These are phyloP conservation scores for Ophioninae sp. DNA, from an alignment of 2,888 invertebrate genomes.

Conservation along the genomic window DNA sequence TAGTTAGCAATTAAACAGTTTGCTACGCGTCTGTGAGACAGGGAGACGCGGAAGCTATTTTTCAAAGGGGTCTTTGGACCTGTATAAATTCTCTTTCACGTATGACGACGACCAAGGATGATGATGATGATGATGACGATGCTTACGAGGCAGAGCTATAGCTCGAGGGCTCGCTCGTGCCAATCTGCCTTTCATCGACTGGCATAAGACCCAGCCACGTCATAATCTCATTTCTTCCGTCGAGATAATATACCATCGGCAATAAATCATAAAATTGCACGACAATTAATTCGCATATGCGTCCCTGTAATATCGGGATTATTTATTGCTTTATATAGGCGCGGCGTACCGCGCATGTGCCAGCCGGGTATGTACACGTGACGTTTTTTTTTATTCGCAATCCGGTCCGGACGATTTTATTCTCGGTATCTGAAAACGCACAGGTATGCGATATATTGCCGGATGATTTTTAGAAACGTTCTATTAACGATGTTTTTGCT, in stretches of 20 bases:
- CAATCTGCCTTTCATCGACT: conserved; percentile 47
- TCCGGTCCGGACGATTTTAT: background rate
- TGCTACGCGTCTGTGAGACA: conserved; percentile 39
- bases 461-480: too few species aligned
- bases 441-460: background rate
- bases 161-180: conserved; percentile 56
- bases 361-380: background rate
- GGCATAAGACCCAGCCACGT: conserved; percentile 26
- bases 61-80: conserved; percentile 25
- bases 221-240: conserved; percentile 49
- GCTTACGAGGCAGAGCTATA: conserved; percentile 2
- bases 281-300: conserved; percentile 53
- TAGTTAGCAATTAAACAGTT: conserved; percentile 59
- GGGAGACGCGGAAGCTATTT: conserved; percentile 54
- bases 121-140: conserved; percentile 36
- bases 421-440: background rate
- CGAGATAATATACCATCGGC: conserved; percentile 40
- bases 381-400: conserved; percentile 17
- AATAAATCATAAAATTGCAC: conserved; percentile 54
- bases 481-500: too few species aligned
- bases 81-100: background rate
- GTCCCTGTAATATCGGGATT: conserved; percentile 43
- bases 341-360: background rate
- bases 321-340: conserved; percentile 30
- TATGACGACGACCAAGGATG: conserved; percentile 25